Base-by-base conservation (phyloP, 2,797 vertebrate genomes). In the Champsocephalus gunnari region DNA sequence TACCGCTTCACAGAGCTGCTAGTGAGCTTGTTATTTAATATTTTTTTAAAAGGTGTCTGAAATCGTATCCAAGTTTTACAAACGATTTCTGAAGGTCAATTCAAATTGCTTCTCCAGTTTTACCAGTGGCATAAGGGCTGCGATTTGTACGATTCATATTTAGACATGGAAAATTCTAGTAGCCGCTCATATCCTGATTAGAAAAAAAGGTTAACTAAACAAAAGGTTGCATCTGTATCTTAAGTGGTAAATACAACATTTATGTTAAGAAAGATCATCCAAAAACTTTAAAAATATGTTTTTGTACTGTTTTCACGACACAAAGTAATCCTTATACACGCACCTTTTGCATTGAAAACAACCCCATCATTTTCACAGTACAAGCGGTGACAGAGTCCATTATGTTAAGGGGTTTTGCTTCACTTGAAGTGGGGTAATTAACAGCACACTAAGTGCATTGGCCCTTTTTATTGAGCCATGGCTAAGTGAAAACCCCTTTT, bases 401-500 rank as follows among this genome's bases (percentile, higher is more conserved):
- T 92, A 88, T 71, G 84, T 80, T 82, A 73, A 77, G 57, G 70
- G 77, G 89, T 85, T 87, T 86, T 77, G 78, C 89, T 78, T 83
- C 67, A 83, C 75, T 86, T 89, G 74, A 80, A 89, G 72, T 83
- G 83, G 73, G 70, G 83, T 85, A 87, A 90, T 93, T 93, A 92
- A 84, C 89, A 81, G 73, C 79, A 61, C 85, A 71, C 87, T 90
- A 79, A 87, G 86, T 89, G 90, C 88, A 73, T 3, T 66, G 81
- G 82, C 72, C 71, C 82, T 89, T 90, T 91, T 90, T 88, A 90
- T 85, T 81, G 84, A 87, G 78, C 77, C 67, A 79, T 81, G 81
- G 74, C 73, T 88, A 88, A 89, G 81, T 88, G 89, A 81, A 89
- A 84, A 82, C 73, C 79, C 79, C 78, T 88, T 90, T 92, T 88